A percentile compares a stretch with the other conserved stretches of the same genome.
Evolutionary conservation across 2,113 vertebrate species (phyloP).

Genomic region (Sebastes fasciatus): DNA sequence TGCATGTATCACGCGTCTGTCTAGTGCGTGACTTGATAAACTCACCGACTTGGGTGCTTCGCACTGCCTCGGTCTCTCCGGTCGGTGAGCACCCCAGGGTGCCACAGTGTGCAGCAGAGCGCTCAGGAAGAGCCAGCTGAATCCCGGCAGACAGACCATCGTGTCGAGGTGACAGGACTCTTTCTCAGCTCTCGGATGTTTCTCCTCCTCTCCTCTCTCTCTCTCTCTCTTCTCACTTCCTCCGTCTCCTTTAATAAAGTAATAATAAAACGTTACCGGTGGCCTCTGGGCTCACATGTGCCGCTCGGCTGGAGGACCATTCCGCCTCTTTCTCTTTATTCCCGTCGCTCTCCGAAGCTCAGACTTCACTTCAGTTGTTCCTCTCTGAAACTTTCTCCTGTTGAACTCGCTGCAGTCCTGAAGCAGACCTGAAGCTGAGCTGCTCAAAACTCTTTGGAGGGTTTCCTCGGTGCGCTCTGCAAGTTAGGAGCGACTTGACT

Average conservation of each 20-base stretch:
- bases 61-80: conserved; percentile 82
- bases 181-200: conserved; percentile 24
- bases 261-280: conserved; percentile 46
- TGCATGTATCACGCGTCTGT: neutral
- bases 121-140: conserved; percentile 83
- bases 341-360: conserved; percentile 52
- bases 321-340: conserved; percentile 70
- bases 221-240: neutral
- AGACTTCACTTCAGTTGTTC: neutral
- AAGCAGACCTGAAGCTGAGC: conserved; percentile 20
- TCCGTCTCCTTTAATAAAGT: neutral
- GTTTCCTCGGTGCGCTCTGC: conserved; percentile 71
- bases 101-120: conserved; percentile 81
- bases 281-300: conserved; percentile 77
- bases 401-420: conserved; percentile 29
- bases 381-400: conserved; percentile 13
- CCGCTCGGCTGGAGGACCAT: conserved; percentile 71
- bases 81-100: conserved; percentile 75
- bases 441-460: conserved; percentile 59
- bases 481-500: conserved; percentile 78
- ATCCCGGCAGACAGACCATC: conserved; percentile 77
- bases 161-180: conserved; percentile 68
- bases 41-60: conserved; percentile 86
- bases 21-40: too few relatives aligned
- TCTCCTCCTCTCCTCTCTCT: neutral